phyloP scores from a whole-genome alignment of 2,797 vertebrate species.

The Muscicapa comitata region DNA sequence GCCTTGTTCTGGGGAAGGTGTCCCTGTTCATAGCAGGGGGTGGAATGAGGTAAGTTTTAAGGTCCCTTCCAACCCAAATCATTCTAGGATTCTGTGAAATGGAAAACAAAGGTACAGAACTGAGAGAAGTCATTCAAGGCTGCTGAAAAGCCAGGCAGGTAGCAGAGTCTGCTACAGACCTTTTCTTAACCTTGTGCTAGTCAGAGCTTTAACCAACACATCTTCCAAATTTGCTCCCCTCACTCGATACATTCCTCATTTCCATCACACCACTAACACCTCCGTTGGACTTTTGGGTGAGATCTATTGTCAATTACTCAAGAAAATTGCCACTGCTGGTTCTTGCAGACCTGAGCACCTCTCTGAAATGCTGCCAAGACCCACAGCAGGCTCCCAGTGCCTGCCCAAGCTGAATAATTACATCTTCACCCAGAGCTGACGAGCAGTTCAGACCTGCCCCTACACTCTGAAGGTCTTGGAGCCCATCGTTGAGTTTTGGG shows the following conservation, averaged over 20 bases:
- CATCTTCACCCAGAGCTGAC: rapidly evolving
- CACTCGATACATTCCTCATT: rapidly evolving
- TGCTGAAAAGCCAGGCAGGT: neutral
- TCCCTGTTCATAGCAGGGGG: neutral
- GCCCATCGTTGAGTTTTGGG: rapidly evolving
- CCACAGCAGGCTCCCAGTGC: neutral
- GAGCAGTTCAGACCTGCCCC: neutral
- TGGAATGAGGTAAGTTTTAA: neutral
- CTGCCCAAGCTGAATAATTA: rapidly evolving
- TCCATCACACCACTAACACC: rapidly evolving
- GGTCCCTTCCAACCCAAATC: neutral
- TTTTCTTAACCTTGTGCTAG: neutral
- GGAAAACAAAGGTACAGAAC: neutral
- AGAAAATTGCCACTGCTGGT: neutral
- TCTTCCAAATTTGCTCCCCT: neutral
- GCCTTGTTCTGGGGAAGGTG: neutral
- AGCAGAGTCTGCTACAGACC: neutral
- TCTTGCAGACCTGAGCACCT: neutral
- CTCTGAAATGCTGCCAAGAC: neutral
- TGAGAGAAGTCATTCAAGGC: neutral
- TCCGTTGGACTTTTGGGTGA: neutral
- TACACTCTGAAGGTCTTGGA: neutral
- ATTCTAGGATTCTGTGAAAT: neutral
- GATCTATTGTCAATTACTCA: neutral
- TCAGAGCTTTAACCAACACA: neutral